phyloP scores from a whole-genome alignment of 1,140 invertebrate genomes.

The Cydia pomonella region DNA sequence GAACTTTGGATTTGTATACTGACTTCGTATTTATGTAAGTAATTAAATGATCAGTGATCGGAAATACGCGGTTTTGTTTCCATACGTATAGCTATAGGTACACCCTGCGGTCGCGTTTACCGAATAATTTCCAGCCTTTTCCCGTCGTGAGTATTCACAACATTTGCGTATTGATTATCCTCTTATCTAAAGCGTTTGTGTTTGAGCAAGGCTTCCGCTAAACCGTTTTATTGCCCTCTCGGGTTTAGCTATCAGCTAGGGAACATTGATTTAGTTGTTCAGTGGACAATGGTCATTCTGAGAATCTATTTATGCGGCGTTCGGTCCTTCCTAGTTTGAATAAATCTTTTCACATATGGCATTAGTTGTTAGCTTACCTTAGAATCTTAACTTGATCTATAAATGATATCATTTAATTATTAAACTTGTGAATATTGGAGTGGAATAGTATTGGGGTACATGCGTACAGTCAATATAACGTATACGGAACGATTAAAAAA shows the following conservation, averaged over 20 bases:
- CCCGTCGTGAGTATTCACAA: constrained; percentile 40
- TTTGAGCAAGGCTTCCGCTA: constrained; percentile 54
- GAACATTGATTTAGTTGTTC: constrained; percentile 48
- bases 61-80: background rate
- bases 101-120: constrained; percentile 11
- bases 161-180: constrained; percentile 52
- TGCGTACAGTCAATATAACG: background rate
- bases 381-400: background rate
- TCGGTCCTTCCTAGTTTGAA: background rate
- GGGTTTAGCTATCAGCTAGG: constrained; percentile 45
- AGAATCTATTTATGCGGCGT: constrained; percentile 1
- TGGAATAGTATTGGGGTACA: background rate
- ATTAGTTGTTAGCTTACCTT: background rate
- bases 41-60: background rate
- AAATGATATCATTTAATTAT: no score
- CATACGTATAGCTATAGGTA: background rate
- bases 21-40: background rate
- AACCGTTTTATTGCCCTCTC: constrained; percentile 52
- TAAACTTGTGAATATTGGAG: no score
- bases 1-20: background rate
- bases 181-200: constrained; percentile 51
- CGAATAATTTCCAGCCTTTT: constrained; percentile 37
- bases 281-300: constrained; percentile 15
- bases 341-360: background rate
- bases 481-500: no score